Base-by-base conservation (phyloP, 92 coral and sea anemone genomes). In the Porites divaricata region DNA sequence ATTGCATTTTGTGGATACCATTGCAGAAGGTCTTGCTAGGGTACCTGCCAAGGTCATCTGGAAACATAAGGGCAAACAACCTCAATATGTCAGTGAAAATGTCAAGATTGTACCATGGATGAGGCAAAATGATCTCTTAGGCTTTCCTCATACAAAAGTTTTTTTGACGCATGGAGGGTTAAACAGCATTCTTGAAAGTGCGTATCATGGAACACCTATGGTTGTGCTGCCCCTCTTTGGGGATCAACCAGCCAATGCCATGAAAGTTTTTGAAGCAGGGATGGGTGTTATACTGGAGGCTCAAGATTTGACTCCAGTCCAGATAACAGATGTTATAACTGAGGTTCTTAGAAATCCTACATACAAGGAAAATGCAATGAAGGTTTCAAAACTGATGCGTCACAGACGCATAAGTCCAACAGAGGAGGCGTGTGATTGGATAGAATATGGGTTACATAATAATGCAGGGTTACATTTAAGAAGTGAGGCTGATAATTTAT, bases 141-240 rank as follows among this genome's bases (percentile, higher is more conserved):
- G 97, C 19, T 93, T 93, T 80, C 51, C 94, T 10, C 74, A 83
- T 48, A 88, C 93, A 0, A 95, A 91, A 76, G 88, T 90, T 16
- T 94, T 95, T 78, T 77, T 95, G 56, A 95, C 95, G 1, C 98
- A 95, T 72, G 95, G 95, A 5, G 98, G 98, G 12, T 74, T 93
- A 67, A 95, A 91, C 67, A 85, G 98, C 77, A 49, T 93, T 10
- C 77, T 77, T 48, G 98, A 95, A 85, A 89, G 90, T 35, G 85
- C 84, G 8, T 94, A 89, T n/a, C 98, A 94, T 63, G 93, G 93
- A 10, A 85, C 77, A 4, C 98, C 98, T 0, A 93, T 93, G 96
- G 93, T 95, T 8, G 63, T 86, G 9, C 59, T 93, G 45, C 96
- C 98, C 11, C 62, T 93, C 28, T 87, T 90, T 88, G 95, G 88